Evolutionary conservation across 1,140 invertebrate species (phyloP), one percentile per base, ranked within the genome.

Genomic region (Liolophura sinensis): DNA sequence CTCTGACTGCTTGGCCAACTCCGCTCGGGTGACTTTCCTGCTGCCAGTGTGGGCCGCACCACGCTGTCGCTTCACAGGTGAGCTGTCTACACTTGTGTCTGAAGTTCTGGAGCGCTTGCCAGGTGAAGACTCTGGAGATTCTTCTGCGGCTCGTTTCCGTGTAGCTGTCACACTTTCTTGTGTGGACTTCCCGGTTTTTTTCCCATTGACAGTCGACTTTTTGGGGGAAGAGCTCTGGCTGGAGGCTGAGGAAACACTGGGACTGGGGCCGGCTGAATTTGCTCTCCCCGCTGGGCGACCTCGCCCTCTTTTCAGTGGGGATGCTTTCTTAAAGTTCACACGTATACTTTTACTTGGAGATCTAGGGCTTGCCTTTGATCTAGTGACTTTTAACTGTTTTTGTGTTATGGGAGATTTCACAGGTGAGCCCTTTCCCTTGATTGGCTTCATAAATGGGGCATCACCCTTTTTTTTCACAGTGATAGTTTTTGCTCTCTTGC

Each of bases 171-270:
- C 31, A 18, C 24, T 52, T 54, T 22, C 18, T 64, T 55, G 18
- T 64, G 52, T 11, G 62, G 31, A 64, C 62, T 64, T 27, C 15
- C 20, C 5, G 31, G 62, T 15, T 51, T 52, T 56, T 64, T 64
- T 25, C 62, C 25, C n/a, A 51, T 57, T 18, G 55, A 57, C 16
- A 47, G n/a, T 47, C 46, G 24, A 27, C 52, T 57, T 57, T 64
- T 64, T 50, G 25, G 31, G 49, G 48, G 40, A 49, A 22, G 12
- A 63, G 11, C n/a, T 57, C 16, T 18, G 18, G 56, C 7, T 24
- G 54, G 31, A 52, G 46, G 56, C 27, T 46, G 25, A 20, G 6
- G 9, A 61, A 49, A n/a, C 16, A 27, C 25, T 25, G 18, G 11
- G 6, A 18, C 27, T n/a, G 31, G 15, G n/a, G 61, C 61, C 22